A percentile compares a stretch with the other conserved stretches of the same genome.
Conservation (phyloP, 2,888 invertebrate genomes). For the Alviniconcha strummeri region DNA sequence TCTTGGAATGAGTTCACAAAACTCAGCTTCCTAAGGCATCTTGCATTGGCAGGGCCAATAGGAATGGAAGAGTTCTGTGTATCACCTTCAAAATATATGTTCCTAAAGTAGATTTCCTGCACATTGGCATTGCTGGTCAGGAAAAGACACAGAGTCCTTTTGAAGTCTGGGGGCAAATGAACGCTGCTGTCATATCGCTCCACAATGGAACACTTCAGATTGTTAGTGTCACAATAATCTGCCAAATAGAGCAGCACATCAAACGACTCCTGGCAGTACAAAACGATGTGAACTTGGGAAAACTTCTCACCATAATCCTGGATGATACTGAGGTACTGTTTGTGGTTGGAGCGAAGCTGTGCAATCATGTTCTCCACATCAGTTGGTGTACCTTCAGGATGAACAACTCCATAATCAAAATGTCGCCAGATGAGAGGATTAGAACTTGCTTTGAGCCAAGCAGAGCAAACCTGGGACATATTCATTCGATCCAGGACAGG, state of each 20-base stretch:
- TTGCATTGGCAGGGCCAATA: conserved; percentile 43
- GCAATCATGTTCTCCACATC: background rate
- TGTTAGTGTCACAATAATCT: conserved; percentile 33
- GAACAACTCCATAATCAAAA: conserved; percentile 38
- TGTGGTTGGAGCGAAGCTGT: background rate
- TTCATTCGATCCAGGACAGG: conserved; percentile 40
- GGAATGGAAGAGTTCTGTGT: conserved; percentile 44
- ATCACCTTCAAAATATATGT: background rate
- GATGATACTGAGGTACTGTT: background rate
- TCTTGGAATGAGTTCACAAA: conserved; percentile 48
- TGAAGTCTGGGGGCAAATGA: background rate
- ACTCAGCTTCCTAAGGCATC: conserved; percentile 40
- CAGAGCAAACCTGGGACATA: conserved; percentile 40
- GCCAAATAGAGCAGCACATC: conserved; percentile 40
- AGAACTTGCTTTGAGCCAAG: conserved; percentile 41
- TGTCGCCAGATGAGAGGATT: conserved; percentile 44
- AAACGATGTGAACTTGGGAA: conserved; percentile 29
- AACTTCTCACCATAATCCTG: conserved; percentile 6
- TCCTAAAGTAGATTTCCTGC: background rate
- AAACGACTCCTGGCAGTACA: conserved; percentile 36
- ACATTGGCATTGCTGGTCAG: background rate
- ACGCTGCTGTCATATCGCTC: background rate
- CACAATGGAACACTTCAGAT: conserved; percentile 21
- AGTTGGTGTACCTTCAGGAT: background rate
- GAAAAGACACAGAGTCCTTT: background rate